Conservation (phyloP, 2,888 invertebrate species). For the Bhutanitis thaidina region DNA sequence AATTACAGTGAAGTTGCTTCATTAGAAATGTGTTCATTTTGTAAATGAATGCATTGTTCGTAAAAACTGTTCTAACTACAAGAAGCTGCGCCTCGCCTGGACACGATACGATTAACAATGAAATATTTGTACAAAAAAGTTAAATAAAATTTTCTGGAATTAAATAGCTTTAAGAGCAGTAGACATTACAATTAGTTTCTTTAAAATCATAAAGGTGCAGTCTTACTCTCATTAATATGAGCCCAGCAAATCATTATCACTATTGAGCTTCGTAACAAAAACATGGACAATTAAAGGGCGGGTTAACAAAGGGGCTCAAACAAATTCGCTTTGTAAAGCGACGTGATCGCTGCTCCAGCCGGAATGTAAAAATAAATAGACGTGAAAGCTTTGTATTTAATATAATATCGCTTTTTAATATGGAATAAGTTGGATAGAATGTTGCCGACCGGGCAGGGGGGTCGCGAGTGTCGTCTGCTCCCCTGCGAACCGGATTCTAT, state of each 20-base stretch:
- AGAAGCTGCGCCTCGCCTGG: no score
- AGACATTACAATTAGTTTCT: not conserved
- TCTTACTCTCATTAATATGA: not conserved
- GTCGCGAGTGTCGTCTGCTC: not conserved
- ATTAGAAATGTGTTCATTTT: no score
- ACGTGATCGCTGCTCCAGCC: not conserved
- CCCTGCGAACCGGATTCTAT: not conserved
- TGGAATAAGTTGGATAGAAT: constrained; percentile 1
- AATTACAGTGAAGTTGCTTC: no score
- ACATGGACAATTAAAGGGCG: constrained; percentile 9
- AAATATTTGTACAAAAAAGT: no score
- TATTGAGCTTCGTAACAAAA: not conserved
- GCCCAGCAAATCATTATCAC: constrained; percentile 1
- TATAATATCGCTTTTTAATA: constrained; percentile 20
- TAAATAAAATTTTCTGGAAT: no score
- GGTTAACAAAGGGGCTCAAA: constrained; percentile 7
- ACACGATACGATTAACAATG: no score
- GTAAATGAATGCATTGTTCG: no score
- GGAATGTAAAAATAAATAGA: constrained; percentile 7
- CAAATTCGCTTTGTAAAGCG: constrained; percentile 11
- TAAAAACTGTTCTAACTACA: no score
- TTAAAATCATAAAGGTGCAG: not conserved
- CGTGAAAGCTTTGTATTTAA: constrained; percentile 10
- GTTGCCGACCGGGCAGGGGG: not conserved
- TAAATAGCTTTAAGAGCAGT: no score